Evolutionary conservation across 2,113 vertebrate genomes (phyloP), one percentile per base, ranked within the genome.

Genomic region (Athene cunicularia): DNA sequence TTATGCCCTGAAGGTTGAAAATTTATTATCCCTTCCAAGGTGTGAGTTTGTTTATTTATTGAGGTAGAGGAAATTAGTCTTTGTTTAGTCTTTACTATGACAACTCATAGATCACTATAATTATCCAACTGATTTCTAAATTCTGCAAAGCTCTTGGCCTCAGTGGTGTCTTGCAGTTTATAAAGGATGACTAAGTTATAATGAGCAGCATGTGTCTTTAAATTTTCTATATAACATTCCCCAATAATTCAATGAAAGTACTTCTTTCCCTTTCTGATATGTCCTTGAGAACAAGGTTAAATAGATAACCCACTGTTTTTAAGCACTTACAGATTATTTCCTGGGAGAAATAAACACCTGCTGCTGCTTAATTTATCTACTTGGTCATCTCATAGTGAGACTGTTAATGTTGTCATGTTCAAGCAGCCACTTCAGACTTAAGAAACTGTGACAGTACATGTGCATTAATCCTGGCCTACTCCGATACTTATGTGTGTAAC

Each of bases 201-300:
- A 88, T 43, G 28, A 92, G 33, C 14, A 30, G 12, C 14, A 12
- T 6, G 14, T 32, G 43, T 22, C 67, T 72, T 90, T 28, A 16
- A 23, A 43, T 39, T 45, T 86, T 83, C 86, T 7, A 47, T 49
- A 11, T 12, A 80, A 23, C 26, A 43, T 75, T 92, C 81, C 63
- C 45, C 26, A 55, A 39, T 43, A 89, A 66, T 84, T 56, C 64
- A 55, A 28, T 5, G 14, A 50, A 47, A 73, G 32, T 7, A 37
- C 62, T 2, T 11, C 14, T 28, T 66, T 70, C 20, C 28, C 35
- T 81, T 53, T 67, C 55, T 45, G 50, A 43, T 80, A 28, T 11
- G 68, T 91, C 73, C 92, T 93, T 95, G 64, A 94, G 72, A 77
- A 52, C 27, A 90, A 90, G 72, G 82, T 86, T 93, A 88, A 96